Evolutionary conservation across 92 coral and sea anemone genomes (phyloP).

Genomic region (Epizoanthus ramosus): DNA sequence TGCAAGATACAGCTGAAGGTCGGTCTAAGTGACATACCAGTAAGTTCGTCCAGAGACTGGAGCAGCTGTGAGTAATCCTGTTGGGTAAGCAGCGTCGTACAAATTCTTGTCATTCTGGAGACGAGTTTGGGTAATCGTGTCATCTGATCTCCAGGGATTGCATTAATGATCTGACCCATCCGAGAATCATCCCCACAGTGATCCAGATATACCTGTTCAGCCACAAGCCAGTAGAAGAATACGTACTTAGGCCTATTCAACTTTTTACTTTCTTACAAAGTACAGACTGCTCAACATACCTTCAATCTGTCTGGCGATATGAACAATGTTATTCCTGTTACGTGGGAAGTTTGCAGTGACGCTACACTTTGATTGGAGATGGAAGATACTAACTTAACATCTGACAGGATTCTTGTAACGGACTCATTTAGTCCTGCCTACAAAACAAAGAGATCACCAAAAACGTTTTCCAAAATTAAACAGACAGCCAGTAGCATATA

Average conservation of each 20-base stretch:
- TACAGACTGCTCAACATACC: conserved; percentile 12
- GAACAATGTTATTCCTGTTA: conserved; percentile 59
- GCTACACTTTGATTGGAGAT: conserved; percentile 30
- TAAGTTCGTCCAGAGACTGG: conserved; percentile 66
- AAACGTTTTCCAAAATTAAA: too few species aligned
- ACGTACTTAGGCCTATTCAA: not conserved
- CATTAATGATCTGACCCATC: conserved; percentile 21
- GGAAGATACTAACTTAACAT: conserved; percentile 55
- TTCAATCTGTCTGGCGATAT: conserved; percentile 50
- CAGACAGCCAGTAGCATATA: conserved; percentile 13
- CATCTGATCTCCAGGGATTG: conserved; percentile 29
- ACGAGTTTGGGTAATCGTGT: conserved; percentile 67
- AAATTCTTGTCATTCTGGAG: conserved; percentile 74
- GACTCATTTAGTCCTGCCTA: conserved; percentile 64
- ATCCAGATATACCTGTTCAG: conserved; percentile 21
- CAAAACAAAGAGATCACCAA: conserved; percentile 13
- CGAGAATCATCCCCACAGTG: not conserved
- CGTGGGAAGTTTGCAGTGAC: conserved; percentile 12
- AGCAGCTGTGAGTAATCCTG: conserved; percentile 58
- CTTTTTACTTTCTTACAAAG: not conserved
- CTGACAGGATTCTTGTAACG: conserved; percentile 64
- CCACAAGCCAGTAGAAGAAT: not conserved
- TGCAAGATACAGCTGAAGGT: too few species aligned
- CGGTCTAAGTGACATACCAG: conserved; percentile 61
- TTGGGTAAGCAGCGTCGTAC: conserved; percentile 49